These are phyloP conservation scores for Tiphia femorata DNA, from an alignment of 2,888 invertebrate species.

Conservation along the genomic window DNA sequence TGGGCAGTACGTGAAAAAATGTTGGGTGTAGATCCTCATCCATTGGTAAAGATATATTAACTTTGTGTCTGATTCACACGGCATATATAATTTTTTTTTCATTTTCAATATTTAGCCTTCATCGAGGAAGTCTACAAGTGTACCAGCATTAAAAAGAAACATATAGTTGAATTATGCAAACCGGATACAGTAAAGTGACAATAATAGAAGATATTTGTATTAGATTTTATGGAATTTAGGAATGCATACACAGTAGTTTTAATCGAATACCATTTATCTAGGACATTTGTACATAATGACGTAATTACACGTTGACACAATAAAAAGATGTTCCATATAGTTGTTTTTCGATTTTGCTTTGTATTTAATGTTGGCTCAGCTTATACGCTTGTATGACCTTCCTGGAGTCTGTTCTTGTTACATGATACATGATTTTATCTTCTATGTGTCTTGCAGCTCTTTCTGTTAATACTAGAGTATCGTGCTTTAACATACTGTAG, in stretches of 20 bases:
- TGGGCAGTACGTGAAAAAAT: conserved; percentile 81
- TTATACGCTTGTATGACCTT: conserved; percentile 71
- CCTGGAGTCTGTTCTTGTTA: conserved; percentile 74
- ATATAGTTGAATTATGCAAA: too few species aligned
- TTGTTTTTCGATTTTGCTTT: too few species aligned
- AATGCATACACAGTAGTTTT: too few species aligned
- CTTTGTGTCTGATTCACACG: background rate
- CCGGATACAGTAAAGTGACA: too few species aligned
- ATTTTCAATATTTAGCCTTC: conserved; percentile 49
- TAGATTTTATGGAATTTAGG: background rate
- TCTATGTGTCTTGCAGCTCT: conserved; percentile 89
- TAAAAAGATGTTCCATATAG: too few species aligned
- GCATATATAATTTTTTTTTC: background rate
- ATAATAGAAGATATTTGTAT: too few species aligned
- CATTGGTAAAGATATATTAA: conserved; percentile 54
- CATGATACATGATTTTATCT: conserved; percentile 78
- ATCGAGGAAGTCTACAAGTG: conserved; percentile 44
- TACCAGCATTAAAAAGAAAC: conserved; percentile 47
- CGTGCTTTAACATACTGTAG: conserved; percentile 96
- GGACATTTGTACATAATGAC: too few species aligned
- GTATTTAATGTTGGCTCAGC: conserved; percentile 74
- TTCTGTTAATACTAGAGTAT: conserved; percentile 89
- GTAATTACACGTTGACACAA: too few species aligned
- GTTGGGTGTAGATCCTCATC: conserved; percentile 70
- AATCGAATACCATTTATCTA: too few species aligned